Conservation (phyloP, 2,888 invertebrate species). For the Agrochola lychnidis region DNA sequence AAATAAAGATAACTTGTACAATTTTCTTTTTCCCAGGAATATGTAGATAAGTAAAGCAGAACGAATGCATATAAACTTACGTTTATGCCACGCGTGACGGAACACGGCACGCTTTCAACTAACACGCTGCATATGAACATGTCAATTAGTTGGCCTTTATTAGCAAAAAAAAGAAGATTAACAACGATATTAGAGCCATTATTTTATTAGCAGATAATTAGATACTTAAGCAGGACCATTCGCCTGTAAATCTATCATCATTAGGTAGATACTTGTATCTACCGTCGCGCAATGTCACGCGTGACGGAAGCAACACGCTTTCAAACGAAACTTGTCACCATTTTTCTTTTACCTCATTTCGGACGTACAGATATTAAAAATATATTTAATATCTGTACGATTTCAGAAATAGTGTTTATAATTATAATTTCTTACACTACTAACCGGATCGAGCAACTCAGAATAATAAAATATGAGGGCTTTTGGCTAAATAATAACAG, state of each 20-base stretch:
- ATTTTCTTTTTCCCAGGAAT: constrained; percentile 9
- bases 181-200: neutral
- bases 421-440: neutral
- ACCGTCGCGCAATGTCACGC: neutral
- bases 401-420: neutral
- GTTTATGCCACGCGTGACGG: constrained; percentile 25
- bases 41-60: constrained; percentile 3
- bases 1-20: neutral
- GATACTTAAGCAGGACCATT: neutral
- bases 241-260: neutral
- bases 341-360: neutral
- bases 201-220: neutral
- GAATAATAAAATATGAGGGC: too few species aligned
- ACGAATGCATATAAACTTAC: constrained; percentile 2
- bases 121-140: neutral
- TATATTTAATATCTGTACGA: neutral
- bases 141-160: constrained; percentile 2
- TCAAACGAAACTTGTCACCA: neutral
- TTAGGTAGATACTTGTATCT: neutral
- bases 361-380: too few species aligned
- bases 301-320: neutral
- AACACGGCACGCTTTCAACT: constrained; percentile 23
- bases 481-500: neutral
- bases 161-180: neutral
- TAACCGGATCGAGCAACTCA: too few species aligned